Conservation (phyloP, 1,140 invertebrate species). For the Bombus sibiricus region DNA sequence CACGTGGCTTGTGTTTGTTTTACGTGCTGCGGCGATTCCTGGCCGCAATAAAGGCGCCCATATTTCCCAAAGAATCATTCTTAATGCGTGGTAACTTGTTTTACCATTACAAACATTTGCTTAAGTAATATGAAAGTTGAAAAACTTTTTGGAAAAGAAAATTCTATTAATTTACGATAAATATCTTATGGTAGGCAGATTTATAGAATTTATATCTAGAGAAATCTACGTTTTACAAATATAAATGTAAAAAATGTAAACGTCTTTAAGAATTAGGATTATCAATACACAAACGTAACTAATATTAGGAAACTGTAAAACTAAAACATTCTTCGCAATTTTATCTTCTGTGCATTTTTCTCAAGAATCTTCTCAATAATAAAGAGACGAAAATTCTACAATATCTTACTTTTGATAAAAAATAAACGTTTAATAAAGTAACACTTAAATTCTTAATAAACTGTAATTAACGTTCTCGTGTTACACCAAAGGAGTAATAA, state of each 20-base stretch:
- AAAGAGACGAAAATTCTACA: too few species aligned
- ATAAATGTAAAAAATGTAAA: too few species aligned
- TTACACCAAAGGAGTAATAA: neutral
- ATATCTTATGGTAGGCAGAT: neutral
- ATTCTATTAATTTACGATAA: neutral
- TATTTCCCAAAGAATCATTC: neutral
- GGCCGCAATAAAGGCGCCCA: neutral
- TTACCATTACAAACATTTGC: neutral
- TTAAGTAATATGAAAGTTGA: neutral
- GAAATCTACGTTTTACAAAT: neutral
- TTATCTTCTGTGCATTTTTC: too few species aligned
- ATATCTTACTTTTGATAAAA: too few species aligned
- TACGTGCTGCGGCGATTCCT: neutral
- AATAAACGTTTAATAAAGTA: neutral
- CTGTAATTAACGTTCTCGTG: neutral
- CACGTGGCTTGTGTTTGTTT: neutral
- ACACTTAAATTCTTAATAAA: neutral
- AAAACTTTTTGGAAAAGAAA: neutral
- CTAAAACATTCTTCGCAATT: too few species aligned
- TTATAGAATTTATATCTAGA: neutral
- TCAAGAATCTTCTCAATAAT: too few species aligned
- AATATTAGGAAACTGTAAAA: too few species aligned
- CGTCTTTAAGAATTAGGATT: too few species aligned
- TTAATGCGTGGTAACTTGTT: neutral
- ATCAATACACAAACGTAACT: too few species aligned